Percentiles rank a stretch among this genome's conserved stretches.
These are phyloP conservation scores for Drosophila pseudoobscura DNA, from an alignment of 1,140 invertebrate genomes.

Conservation along the genomic window DNA sequence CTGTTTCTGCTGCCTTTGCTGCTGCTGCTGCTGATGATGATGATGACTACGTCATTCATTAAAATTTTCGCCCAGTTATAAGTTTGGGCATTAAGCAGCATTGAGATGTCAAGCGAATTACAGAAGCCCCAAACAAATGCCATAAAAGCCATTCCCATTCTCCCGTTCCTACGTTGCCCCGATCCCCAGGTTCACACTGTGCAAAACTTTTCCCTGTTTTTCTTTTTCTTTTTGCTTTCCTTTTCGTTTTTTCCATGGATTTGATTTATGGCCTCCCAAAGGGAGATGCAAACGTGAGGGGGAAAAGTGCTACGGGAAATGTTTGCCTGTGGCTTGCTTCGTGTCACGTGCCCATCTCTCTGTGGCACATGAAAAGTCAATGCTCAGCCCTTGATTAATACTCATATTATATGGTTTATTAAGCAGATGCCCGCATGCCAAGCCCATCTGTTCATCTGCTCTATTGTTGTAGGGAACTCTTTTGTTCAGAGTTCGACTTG, in stretches of 20 bases:
- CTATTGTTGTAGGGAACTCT: conserved; percentile 56
- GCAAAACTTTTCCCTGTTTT: conserved; percentile 60
- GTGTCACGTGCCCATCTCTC: conserved; percentile 30
- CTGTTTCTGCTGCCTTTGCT: neutral
- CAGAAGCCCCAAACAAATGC: conserved; percentile 70
- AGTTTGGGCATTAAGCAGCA: conserved; percentile 77
- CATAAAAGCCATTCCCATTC: conserved; percentile 57
- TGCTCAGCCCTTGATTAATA: conserved; percentile 75
- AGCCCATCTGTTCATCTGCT: conserved; percentile 50
- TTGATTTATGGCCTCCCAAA: conserved; percentile 43
- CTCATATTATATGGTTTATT: conserved; percentile 81
- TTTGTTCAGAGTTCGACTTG: conserved; percentile 25
- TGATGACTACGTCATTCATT: conserved; percentile 75
- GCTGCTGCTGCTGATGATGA: conserved; percentile 47
- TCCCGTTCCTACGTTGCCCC: no score
- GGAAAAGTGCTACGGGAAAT: neutral
- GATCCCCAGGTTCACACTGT: conserved; percentile 36
- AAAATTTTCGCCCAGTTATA: conserved; percentile 75
- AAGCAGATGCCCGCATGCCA: conserved; percentile 46
- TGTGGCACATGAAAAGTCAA: conserved; percentile 70
- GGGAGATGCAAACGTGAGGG: conserved; percentile 48
- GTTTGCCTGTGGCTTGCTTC: conserved; percentile 4
- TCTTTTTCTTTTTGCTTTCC: conserved; percentile 27
- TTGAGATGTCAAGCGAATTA: conserved; percentile 77
- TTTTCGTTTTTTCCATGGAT: conserved; percentile 26